A percentile compares a stretch with the other conserved stretches of the same genome.
Evolutionary conservation across 2,113 vertebrate genomes (phyloP).

Genomic region (Kryptolebias marmoratus): DNA sequence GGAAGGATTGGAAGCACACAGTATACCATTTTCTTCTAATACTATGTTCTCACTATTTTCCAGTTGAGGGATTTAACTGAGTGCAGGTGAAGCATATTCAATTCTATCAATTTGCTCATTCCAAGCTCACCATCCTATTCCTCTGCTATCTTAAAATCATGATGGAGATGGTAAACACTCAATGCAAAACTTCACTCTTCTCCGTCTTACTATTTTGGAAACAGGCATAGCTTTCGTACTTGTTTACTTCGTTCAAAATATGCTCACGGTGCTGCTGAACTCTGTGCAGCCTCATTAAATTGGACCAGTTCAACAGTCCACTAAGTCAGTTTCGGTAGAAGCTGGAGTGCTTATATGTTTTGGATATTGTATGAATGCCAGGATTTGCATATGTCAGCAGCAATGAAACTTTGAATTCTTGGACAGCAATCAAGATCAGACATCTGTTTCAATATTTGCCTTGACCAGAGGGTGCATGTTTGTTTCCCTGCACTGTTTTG

Average conservation of each 20-base stretch:
- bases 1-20: slow-evolving; percentile 25
- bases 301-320: too few relatives aligned
- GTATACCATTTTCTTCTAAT: slow-evolving; percentile 40
- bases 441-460: slow-evolving; percentile 50
- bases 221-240: slow-evolving; percentile 11
- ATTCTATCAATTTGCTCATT: slow-evolving; percentile 32
- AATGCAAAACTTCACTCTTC: slow-evolving; percentile 28
- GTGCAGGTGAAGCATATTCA: slow-evolving; percentile 32
- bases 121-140: slow-evolving; percentile 19
- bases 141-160: slow-evolving; percentile 1
- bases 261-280: slow-evolving; percentile 1
- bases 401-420: slow-evolving; percentile 30
- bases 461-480: slow-evolving; percentile 2
- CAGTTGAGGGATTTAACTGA: slow-evolving; percentile 42
- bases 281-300: not conserved
- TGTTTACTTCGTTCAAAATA: slow-evolving; percentile 19
- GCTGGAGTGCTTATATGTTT: not conserved
- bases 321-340: not conserved
- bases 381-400: slow-evolving; percentile 21
- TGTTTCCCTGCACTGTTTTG: slow-evolving; percentile 7
- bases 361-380: slow-evolving; percentile 27
- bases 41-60: slow-evolving; percentile 32
- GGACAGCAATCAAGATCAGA: slow-evolving; percentile 43
- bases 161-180: slow-evolving; percentile 27
- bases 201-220: slow-evolving; percentile 41